Evolutionary conservation across 2,888 invertebrate species (phyloP), one percentile per base, ranked within the genome.

Genomic region (Cephonodes hylas): DNA sequence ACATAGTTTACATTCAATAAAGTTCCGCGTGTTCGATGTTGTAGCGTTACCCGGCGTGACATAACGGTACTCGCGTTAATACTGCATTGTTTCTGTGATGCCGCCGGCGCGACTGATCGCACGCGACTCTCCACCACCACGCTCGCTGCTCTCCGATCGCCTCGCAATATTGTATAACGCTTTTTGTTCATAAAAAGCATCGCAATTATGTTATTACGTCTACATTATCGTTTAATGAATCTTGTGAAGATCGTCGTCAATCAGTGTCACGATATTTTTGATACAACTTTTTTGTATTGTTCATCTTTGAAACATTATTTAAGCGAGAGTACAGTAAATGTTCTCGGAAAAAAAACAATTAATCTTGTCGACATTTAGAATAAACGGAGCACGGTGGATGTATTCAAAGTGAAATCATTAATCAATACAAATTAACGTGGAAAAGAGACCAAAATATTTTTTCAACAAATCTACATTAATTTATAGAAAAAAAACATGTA

Each of bases 51-150:
- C 44, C 59, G 44, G 58, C 64, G 62, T 74, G 70, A 73, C 70
- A 68, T 75, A 74, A 78, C 73, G 68, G 73, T 69, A 68, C 68
- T 67, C 66, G 67, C 64, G 70, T 73, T 75, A 72, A 69, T 70
- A 69, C 67, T 58, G 68, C 67, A 78, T 74, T 77, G 77, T 79
- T 73, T 71, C 71, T 66, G 48, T 58, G 59, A 46, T 65, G 70
- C 65, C 63, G 56, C 62, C 45, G 45, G 56, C 58, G 60, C n/a
- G 38, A 59, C 66, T 77, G 79, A 81, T 81, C 73, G 79, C 79
- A 79, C 63, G 64, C 48, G 60, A 69, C 68, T 74, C 70, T 53
- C 15, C 15, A 27, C 18, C 20, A n/a, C n/a, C 0, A 46, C 20
- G 45, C 45, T 38, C 53, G 10, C 18, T n/a, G n/a, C n/a, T 48